These are phyloP conservation scores for Anodontia alba DNA, from an alignment of 2,888 invertebrate genomes.

Conservation along the genomic window DNA sequence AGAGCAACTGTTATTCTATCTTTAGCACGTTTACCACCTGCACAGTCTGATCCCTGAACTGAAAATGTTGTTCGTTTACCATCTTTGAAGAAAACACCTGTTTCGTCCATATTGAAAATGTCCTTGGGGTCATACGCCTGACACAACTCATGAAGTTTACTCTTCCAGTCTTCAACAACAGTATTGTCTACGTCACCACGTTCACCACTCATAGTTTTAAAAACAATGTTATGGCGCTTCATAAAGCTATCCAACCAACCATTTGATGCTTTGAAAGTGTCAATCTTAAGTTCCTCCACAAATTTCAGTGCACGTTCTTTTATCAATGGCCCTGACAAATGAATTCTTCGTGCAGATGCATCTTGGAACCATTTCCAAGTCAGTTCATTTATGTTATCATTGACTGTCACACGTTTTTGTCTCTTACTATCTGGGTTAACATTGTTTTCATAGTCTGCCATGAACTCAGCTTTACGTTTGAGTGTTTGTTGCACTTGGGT, in stretches of 20 bases:
- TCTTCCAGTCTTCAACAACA: constrained; percentile 37
- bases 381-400: constrained; percentile 49
- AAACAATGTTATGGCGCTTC: constrained; percentile 33
- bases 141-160: constrained; percentile 36
- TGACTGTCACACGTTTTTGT: constrained; percentile 11
- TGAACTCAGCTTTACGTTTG: constrained; percentile 46
- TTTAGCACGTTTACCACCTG: constrained; percentile 34
- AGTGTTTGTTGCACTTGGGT: constrained; percentile 47
- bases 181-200: constrained; percentile 33
- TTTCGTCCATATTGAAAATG: constrained; percentile 46
- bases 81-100: constrained; percentile 35
- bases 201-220: constrained; percentile 45
- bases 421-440: constrained; percentile 34
- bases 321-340: constrained; percentile 11
- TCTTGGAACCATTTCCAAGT: constrained; percentile 44
- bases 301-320: neutral
- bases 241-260: constrained; percentile 42
- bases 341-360: constrained; percentile 15
- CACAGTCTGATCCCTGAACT: constrained; percentile 25
- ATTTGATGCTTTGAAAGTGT: constrained; percentile 38
- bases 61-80: constrained; percentile 12
- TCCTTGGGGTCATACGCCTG: constrained; percentile 40
- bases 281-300: neutral
- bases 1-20: constrained; percentile 25
- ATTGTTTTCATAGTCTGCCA: constrained; percentile 47